Evolutionary conservation across 2,797 vertebrate genomes (phyloP).

Genomic region (Acipenser oxyrinchus): DNA sequence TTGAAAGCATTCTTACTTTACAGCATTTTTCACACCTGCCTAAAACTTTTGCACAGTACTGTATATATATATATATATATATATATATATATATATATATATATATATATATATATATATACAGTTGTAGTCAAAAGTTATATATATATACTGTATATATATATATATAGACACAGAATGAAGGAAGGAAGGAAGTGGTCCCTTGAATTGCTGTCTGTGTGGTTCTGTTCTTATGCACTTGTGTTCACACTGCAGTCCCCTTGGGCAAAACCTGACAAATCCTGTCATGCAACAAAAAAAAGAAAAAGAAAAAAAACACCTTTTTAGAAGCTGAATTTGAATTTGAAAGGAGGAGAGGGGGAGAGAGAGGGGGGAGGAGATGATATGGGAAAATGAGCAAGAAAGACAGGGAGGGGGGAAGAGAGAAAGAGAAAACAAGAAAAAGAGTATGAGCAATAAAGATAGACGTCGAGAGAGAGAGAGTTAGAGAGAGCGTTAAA

Average conservation of each 20-base stretch:
- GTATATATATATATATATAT: background rate
- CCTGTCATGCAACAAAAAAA: constrained; percentile 46
- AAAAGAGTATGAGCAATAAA: constrained; percentile 26
- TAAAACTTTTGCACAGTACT: too few relatives aligned
- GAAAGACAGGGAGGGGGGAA: constrained; percentile 1
- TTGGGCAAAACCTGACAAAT: constrained; percentile 2
- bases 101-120: background rate
- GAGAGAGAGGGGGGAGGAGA: constrained; percentile 14
- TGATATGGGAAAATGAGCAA: background rate
- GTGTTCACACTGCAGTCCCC: too few relatives aligned
- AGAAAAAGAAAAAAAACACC: constrained; percentile 36
- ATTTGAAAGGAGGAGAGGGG: constrained; percentile 25
- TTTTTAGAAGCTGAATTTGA: constrained; percentile 11
- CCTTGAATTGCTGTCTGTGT: too few relatives aligned
- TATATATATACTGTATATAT: background rate
- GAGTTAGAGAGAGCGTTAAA: constrained; percentile 34
- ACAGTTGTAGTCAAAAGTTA: too few relatives aligned
- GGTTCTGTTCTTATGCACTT: too few relatives aligned
- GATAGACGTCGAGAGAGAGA: constrained; percentile 43
- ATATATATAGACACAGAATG: background rate
- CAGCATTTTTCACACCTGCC: too few relatives aligned
- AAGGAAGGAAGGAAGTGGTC: too few relatives aligned
- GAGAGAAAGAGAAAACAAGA: constrained; percentile 13
- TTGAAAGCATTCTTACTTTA: too few relatives aligned
- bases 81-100: background rate